phyloP scores from a whole-genome alignment of 2,797 vertebrate species.

The Siniperca undulata region DNA sequence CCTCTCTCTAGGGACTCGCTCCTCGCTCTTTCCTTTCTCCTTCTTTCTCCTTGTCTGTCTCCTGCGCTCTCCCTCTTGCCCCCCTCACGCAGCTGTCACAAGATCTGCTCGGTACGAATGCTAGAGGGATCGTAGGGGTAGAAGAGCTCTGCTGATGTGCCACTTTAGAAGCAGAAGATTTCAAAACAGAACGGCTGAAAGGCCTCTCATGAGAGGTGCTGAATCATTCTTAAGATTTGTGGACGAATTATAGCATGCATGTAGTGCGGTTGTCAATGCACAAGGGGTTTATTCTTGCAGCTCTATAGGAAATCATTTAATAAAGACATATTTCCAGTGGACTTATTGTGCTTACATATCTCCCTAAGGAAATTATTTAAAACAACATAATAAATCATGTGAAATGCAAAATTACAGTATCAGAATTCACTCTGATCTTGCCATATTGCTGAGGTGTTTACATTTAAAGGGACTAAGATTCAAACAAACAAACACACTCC shows the following conservation, averaged over 20 bases:
- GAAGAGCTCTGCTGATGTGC: constrained; percentile 62
- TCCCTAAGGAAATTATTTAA: constrained; percentile 15
- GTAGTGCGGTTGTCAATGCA: constrained; percentile 34
- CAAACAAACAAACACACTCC: constrained; percentile 75
- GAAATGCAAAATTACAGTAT: constrained; percentile 22
- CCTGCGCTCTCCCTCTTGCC: constrained; percentile 47
- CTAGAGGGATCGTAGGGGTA: constrained; percentile 49
- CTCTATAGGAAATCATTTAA: constrained; percentile 59
- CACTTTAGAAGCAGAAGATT: constrained; percentile 67
- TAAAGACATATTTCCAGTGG: constrained; percentile 38
- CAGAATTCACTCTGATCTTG: constrained; percentile 59
- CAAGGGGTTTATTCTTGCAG: constrained; percentile 44
- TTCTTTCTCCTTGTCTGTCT: constrained; percentile 75
- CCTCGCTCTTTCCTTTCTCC: constrained; percentile 67
- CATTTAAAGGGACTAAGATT: constrained; percentile 40
- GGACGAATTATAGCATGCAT: constrained; percentile 39
- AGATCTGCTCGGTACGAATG: constrained; percentile 66
- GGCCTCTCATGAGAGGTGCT: constrained; percentile 66
- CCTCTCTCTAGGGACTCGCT: constrained; percentile 81
- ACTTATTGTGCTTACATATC: constrained; percentile 8
- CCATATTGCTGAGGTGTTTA: constrained; percentile 72
- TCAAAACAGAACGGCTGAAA: constrained; percentile 66
- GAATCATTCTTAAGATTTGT: constrained; percentile 71
- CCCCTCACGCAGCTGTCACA: constrained; percentile 78
- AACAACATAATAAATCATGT: constrained; percentile 1